Conservation (phyloP, 2,888 invertebrate species). For the Fragum fragum region DNA sequence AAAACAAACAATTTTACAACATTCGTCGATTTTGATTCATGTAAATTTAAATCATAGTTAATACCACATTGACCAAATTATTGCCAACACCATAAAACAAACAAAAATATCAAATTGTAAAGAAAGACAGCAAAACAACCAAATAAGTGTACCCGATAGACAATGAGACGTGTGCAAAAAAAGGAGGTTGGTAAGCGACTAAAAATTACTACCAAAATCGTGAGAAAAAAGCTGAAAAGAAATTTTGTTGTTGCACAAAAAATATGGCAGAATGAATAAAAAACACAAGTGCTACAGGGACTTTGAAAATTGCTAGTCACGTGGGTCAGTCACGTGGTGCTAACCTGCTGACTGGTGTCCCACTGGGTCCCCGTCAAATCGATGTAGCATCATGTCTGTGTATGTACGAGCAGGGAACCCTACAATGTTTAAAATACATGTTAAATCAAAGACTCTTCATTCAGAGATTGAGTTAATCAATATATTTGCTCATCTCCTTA, state of each 20-base stretch:
- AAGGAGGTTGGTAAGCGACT: constrained; percentile 13
- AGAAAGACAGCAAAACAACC: constrained; percentile 10
- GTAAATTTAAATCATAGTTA: background rate
- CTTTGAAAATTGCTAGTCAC: constrained; percentile 44
- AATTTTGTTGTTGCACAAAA: constrained; percentile 28
- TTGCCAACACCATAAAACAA: constrained; percentile 12
- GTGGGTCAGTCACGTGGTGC: constrained; percentile 32
- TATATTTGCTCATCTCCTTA: background rate
- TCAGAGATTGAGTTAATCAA: no score
- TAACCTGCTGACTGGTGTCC: constrained; percentile 68
- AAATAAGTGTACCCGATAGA: constrained; percentile 15
- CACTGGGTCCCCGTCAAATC: constrained; percentile 61
- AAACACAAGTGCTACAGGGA: constrained; percentile 58
- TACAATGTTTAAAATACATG: constrained; percentile 37
- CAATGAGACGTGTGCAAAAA: constrained; percentile 18
- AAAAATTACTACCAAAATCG: constrained; percentile 29
- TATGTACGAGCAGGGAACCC: constrained; percentile 58
- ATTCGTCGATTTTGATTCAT: no score
- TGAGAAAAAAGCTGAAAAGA: constrained; percentile 29
- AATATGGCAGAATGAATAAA: constrained; percentile 8
- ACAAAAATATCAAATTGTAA: background rate
- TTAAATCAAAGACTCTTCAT: background rate
- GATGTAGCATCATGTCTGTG: constrained; percentile 61
- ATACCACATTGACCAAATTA: background rate
- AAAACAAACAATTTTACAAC: no score